Conservation (phyloP, 2,797 vertebrate genomes). For the Ceyx erithaca region DNA sequence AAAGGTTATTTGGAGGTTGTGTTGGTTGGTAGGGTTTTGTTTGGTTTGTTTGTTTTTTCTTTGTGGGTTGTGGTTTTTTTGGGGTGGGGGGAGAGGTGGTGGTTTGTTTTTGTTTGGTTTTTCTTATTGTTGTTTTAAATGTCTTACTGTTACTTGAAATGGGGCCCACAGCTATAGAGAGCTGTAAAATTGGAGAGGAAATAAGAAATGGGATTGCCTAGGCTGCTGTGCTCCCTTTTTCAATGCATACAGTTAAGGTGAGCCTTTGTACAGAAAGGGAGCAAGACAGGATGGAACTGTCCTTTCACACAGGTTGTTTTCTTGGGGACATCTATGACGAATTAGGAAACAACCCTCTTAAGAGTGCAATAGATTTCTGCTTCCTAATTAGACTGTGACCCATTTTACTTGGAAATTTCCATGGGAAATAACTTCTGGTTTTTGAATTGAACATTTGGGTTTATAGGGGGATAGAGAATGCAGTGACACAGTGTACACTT, state of each 20-base stretch:
- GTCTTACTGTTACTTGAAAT: not conserved
- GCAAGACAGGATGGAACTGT: not conserved
- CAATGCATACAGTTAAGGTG: not conserved
- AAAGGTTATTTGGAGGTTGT: not conserved
- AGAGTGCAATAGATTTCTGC: not conserved
- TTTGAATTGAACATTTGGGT: not conserved
- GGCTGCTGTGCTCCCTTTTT: not conserved
- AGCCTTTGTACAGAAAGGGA: not conserved
- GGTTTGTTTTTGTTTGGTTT: too few species aligned
- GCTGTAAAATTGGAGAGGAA: not conserved
- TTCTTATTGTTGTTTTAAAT: not conserved
- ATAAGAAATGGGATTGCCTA: not conserved
- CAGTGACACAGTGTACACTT: not conserved
- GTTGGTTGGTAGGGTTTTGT: too few species aligned
- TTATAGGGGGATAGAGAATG: not conserved
- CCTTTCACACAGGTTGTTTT: not conserved
- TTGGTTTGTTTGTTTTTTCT: too few species aligned
- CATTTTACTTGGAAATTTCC: constrained; percentile 2
- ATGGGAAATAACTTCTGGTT: not conserved
- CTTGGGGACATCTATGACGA: not conserved
- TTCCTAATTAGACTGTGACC: constrained; percentile 28
- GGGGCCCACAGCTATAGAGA: not conserved
- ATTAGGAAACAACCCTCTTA: constrained; percentile 16
- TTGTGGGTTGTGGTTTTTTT: not conserved
- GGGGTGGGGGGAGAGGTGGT: too few species aligned